A percentile compares a stretch with the other conserved stretches of the same genome.
Conservation (phyloP, 2,113 vertebrate genomes). For the Prionailurus bengalensis region DNA sequence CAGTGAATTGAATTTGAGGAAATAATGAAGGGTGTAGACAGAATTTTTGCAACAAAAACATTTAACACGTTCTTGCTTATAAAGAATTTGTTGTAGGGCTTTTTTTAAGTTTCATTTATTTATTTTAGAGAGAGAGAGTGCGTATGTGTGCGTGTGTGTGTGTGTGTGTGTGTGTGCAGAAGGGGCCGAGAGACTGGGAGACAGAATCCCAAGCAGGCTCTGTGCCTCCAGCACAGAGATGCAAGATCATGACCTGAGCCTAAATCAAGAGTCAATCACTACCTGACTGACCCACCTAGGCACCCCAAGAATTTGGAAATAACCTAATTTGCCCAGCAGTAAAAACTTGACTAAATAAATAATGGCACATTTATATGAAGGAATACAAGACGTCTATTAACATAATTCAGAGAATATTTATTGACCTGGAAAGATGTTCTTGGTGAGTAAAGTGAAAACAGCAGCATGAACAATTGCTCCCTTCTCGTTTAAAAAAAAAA, state of each 20-base stretch:
- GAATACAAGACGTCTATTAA: not conserved
- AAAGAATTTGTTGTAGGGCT: not conserved
- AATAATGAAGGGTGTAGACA: not conserved
- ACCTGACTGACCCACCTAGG: too few species aligned
- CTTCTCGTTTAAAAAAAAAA: not conserved
- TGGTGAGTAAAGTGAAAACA: not conserved
- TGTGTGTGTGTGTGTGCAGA: too few species aligned
- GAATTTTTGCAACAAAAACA: conserved; percentile 13
- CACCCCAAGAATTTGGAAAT: not conserved
- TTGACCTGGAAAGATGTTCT: not conserved
- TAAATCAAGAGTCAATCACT: too few species aligned
- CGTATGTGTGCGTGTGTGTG: too few species aligned
- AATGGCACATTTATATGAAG: not conserved
- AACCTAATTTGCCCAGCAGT: not conserved
- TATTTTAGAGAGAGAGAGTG: too few species aligned
- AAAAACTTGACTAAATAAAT: conserved; percentile 11
- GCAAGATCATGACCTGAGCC: too few species aligned
- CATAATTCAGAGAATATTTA: not conserved
- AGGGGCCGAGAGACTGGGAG: too few species aligned
- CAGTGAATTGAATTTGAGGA: not conserved
- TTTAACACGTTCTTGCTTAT: not conserved
- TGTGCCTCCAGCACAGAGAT: too few species aligned
- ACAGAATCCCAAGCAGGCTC: too few species aligned
- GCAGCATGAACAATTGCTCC: not conserved
- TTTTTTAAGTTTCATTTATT: too few species aligned